These are phyloP conservation scores for Drosophila kepulauana DNA, from an alignment of 1,140 invertebrate genomes.

Conservation along the genomic window DNA sequence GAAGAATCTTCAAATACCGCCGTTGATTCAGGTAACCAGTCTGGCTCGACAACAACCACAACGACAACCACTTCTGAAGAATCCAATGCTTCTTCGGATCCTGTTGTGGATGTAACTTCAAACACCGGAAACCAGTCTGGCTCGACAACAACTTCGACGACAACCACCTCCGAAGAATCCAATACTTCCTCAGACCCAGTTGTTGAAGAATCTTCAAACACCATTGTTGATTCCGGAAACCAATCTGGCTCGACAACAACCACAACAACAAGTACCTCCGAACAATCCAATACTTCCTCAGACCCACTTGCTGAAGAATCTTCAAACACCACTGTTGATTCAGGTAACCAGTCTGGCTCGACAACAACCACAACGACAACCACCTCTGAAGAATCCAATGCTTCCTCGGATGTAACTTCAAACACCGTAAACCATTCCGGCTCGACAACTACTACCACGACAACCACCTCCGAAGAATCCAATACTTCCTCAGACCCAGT, in stretches of 20 bases:
- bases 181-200: neutral
- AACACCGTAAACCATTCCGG: too few relatives aligned
- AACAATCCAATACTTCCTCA: neutral
- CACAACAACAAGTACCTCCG: slow-evolving; percentile 6
- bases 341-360: neutral
- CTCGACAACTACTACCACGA: too few relatives aligned
- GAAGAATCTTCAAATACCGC: neutral
- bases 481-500: too few relatives aligned
- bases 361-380: slow-evolving; percentile 4
- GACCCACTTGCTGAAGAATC: neutral
- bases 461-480: too few relatives aligned
- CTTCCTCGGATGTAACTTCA: neutral
- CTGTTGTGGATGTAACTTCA: neutral
- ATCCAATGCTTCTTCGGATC: neutral
- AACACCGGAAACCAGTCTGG: neutral
- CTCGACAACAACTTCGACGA: slow-evolving; percentile 12
- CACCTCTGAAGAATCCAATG: neutral
- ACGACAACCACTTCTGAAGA: neutral
- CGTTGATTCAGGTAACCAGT: neutral
- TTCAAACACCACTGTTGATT: neutral
- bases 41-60: slow-evolving; percentile 3
- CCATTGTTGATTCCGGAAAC: neutral
- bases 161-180: neutral
- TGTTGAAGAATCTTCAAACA: neutral
- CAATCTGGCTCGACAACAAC: slow-evolving; percentile 16